Base-by-base conservation (phyloP, 2,797 vertebrate genomes). In the Coregonus suidteri region DNA sequence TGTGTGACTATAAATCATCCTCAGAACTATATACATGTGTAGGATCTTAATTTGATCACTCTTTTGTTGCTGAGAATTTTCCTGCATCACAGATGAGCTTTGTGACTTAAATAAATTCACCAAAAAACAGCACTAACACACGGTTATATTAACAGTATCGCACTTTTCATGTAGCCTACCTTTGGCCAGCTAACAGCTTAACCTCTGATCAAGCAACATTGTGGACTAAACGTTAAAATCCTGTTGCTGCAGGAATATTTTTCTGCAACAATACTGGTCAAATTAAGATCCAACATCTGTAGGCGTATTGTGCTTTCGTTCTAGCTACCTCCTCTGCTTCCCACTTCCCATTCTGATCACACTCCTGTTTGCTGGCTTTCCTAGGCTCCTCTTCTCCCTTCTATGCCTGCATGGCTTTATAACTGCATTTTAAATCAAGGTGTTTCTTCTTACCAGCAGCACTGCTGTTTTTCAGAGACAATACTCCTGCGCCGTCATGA, bases 401-500 rank as follows among this genome's bases (percentile, higher is more conserved):
- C 88, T 79, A 87, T 88, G 88, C 77, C 87, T 89, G 87, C 41
- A 47, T 47, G 9, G 81, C 87, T 93, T 90, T 92, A 90, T 87
- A 90, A 88, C 88, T 90, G 89, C 91, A 94, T 94, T 94, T 92
- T 90, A 93, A 94, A 95, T 93, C 91, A 94, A 93, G 91, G 89
- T 90, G 82, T 90, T 91, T 92, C 79, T 91, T 90, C 77, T 25
- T 64, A 81, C 83, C 71, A 84, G 86, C 89, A 91, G 87, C 90
- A 82, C 88, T 90, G 71, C 78, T 88, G 73, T 88, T 91, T 86
- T 89, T 86, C 82, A 84, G 87, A 93, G 91, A 94, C 91, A 93
- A 91, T 91, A 82, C 87, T 86, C 53, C 59, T 37, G 81, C 83
- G 73, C 87, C 78, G 86, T 47, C 87, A 85, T 81, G 91, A 93